phyloP scores from a whole-genome alignment of 2,113 vertebrate genomes.

The Pelobates fuscus region DNA sequence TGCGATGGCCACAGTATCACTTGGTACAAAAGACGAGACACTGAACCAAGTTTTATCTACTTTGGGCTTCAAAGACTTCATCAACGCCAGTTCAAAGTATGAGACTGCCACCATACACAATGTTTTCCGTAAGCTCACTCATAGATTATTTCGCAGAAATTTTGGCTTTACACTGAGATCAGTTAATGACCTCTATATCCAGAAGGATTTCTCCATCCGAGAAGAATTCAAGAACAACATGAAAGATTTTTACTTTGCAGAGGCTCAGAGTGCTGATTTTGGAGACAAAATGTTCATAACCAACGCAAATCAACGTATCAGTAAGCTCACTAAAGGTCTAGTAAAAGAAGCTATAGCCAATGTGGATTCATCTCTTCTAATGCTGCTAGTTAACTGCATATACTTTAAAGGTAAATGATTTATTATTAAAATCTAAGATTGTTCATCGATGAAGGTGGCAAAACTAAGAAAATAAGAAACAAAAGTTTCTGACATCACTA shows the following conservation, averaged over 20 bases:
- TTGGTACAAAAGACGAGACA: constrained; percentile 77
- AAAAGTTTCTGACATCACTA: too few species aligned
- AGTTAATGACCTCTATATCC: constrained; percentile 87
- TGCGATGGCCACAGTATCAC: constrained; percentile 91
- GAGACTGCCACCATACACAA: constrained; percentile 86
- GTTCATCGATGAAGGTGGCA: too few species aligned
- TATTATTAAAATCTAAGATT: too few species aligned
- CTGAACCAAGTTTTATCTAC: constrained; percentile 78
- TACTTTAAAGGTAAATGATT: constrained; percentile 96
- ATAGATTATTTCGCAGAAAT: constrained; percentile 91
- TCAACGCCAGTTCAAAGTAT: constrained; percentile 89
- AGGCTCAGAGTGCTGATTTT: constrained; percentile 87
- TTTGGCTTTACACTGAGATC: constrained; percentile 90
- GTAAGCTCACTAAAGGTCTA: constrained; percentile 88
- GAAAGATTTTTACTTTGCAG: constrained; percentile 87
- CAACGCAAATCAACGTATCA: constrained; percentile 83
- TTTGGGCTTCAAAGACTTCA: constrained; percentile 84
- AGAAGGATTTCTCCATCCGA: constrained; percentile 71
- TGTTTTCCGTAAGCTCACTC: constrained; percentile 92
- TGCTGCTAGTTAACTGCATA: constrained; percentile 95
- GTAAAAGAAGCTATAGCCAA: constrained; percentile 86
- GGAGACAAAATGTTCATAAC: constrained; percentile 78
- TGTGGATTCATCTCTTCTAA: constrained; percentile 78
- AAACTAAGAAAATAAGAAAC: too few species aligned
- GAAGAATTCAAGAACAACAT: constrained; percentile 75